phyloP scores from a whole-genome alignment of 2,888 invertebrate species.

The Watsonalla cultraria region DNA sequence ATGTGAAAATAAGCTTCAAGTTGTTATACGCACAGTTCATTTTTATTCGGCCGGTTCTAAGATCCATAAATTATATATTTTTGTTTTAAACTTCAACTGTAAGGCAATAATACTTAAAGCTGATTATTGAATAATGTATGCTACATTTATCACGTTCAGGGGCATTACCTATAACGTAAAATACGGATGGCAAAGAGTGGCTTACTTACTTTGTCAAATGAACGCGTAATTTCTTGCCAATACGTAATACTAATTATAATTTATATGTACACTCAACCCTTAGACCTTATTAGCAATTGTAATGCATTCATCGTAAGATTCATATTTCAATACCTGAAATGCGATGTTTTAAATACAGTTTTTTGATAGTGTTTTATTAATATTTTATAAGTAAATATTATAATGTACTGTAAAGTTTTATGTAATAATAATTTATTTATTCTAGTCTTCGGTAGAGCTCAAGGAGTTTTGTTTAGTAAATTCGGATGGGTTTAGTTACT shows the following conservation, averaged over 20 bases:
- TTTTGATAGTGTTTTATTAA: slow-evolving; percentile 10
- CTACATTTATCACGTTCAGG: too few species aligned
- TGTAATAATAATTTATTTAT: slow-evolving; percentile 48
- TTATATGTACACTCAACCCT: background rate
- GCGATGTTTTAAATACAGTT: slow-evolving; percentile 4
- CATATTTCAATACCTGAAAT: background rate
- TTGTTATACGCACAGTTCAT: slow-evolving; percentile 5
- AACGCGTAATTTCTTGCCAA: slow-evolving; percentile 51
- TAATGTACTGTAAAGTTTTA: slow-evolving; percentile 22
- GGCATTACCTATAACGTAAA: too few species aligned
- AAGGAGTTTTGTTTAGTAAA: slow-evolving; percentile 44
- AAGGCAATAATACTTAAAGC: too few species aligned
- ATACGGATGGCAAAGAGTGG: background rate
- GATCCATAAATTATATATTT: too few species aligned
- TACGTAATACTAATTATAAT: slow-evolving; percentile 22
- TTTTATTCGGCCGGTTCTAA: too few species aligned
- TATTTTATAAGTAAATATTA: slow-evolving; percentile 10
- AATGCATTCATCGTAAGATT: background rate
- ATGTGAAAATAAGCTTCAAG: too few species aligned
- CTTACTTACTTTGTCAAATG: slow-evolving; percentile 41
- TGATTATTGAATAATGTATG: too few species aligned
- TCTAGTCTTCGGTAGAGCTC: slow-evolving; percentile 73
- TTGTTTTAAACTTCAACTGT: too few species aligned
- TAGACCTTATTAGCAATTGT: background rate
- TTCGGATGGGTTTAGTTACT: slow-evolving; percentile 25